A percentile compares a stretch with the other conserved stretches of the same genome.
Evolutionary conservation across 2,113 vertebrate genomes (phyloP).

Genomic region (Colaptes auratus): DNA sequence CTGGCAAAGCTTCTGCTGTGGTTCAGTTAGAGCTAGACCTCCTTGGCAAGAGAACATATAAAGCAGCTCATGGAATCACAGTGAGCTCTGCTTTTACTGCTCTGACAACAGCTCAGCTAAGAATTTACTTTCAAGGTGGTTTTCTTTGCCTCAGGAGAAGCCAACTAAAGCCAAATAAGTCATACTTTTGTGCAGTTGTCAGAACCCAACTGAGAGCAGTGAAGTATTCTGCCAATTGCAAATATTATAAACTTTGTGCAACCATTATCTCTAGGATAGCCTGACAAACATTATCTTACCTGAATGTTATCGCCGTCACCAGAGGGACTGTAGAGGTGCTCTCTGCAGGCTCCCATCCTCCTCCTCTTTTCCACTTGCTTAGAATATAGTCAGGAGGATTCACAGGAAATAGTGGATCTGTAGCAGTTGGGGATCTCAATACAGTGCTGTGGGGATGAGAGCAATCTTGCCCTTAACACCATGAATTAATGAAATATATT

Average conservation of each 20-base stretch:
- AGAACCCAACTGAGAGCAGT: background rate
- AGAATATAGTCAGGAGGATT: background rate
- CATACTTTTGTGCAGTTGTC: background rate
- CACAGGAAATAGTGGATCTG: background rate
- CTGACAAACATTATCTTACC: background rate
- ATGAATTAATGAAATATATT: background rate
- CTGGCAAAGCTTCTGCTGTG: background rate
- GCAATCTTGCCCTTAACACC: background rate
- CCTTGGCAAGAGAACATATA: background rate
- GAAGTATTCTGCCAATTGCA: background rate
- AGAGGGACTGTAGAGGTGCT: background rate
- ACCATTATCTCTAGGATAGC: background rate
- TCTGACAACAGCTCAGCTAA: background rate
- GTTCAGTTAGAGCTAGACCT: background rate
- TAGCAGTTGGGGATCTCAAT: background rate
- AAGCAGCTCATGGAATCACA: background rate
- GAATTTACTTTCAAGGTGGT: background rate
- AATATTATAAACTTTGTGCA: background rate
- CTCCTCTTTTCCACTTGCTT: background rate
- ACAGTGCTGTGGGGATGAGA: background rate
- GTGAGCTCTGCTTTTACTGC: background rate
- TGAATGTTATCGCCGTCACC: fast-evolving
- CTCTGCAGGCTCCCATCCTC: background rate
- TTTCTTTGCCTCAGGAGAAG: background rate
- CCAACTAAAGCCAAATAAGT: background rate